Conservation (phyloP, 2,888 invertebrate species). For the Campoplex nolae region DNA sequence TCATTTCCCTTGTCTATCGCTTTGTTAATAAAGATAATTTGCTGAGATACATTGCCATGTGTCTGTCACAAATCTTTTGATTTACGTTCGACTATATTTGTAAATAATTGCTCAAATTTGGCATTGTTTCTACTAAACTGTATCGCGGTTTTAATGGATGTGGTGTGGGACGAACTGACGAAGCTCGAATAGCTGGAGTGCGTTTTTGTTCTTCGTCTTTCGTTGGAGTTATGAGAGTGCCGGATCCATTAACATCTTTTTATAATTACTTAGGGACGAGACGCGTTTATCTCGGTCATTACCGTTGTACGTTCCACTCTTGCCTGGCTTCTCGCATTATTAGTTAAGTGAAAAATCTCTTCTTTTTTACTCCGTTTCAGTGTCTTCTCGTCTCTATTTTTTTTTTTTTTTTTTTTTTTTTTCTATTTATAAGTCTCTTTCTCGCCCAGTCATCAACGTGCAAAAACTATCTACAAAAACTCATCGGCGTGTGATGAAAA, state of each 20-base stretch:
- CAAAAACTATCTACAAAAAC: neutral
- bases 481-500: neutral
- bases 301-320: neutral
- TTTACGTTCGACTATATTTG: too few species aligned
- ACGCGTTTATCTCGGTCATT: slow-evolving; percentile 21
- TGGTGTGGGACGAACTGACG: neutral
- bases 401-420: neutral
- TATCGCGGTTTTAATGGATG: neutral
- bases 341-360: slow-evolving; percentile 31
- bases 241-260: slow-evolving; percentile 32
- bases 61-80: too few species aligned
- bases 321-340: slow-evolving; percentile 41
- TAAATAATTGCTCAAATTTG: neutral
- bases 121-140: neutral
- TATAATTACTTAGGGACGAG: slow-evolving; percentile 22
- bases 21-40: too few species aligned
- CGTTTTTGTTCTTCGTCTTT: slow-evolving; percentile 7
- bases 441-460: neutral
- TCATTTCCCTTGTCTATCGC: too few species aligned
- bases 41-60: too few species aligned
- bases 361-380: slow-evolving; percentile 1
- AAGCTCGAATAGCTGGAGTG: neutral
- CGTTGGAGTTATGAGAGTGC: neutral
- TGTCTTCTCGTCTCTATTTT: neutral
- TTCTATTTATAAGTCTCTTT: neutral